Conservation (phyloP, 2,888 invertebrate genomes). For the Trichacis sp. region DNA sequence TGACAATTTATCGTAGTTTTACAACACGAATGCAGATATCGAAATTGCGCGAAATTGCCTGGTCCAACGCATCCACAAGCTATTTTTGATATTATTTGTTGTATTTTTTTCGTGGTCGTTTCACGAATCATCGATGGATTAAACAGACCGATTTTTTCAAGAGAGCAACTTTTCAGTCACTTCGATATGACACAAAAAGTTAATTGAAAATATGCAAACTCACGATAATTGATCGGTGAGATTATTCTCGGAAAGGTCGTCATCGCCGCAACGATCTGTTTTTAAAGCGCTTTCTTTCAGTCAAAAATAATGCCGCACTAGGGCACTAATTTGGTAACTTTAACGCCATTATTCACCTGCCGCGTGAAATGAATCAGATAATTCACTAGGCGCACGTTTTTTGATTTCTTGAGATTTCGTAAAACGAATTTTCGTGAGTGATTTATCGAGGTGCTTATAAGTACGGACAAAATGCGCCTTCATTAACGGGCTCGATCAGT, state of each 20-base stretch:
- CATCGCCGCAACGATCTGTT: not conserved
- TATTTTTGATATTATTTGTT: no score
- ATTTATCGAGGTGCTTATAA: not conserved
- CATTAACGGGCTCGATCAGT: not conserved
- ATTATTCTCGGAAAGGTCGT: not conserved
- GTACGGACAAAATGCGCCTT: not conserved
- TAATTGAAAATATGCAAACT: not conserved
- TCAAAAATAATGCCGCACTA: not conserved
- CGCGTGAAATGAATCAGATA: not conserved
- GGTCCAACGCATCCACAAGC: no score
- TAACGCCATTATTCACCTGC: not conserved
- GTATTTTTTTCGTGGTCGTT: not conserved
- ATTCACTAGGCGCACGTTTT: not conserved
- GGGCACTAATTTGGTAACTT: not conserved
- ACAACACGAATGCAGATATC: not conserved
- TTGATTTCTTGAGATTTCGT: not conserved
- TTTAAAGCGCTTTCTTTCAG: not conserved
- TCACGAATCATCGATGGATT: not conserved
- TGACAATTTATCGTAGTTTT: not conserved
- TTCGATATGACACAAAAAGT: not conserved
- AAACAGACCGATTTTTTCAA: no score
- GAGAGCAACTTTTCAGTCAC: no score
- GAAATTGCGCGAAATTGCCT: not conserved
- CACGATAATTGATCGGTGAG: not conserved
- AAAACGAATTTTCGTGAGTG: not conserved